These are phyloP conservation scores for Pteronotus mesoamericanus DNA, from an alignment of 2,797 vertebrate genomes.

Conservation along the genomic window DNA sequence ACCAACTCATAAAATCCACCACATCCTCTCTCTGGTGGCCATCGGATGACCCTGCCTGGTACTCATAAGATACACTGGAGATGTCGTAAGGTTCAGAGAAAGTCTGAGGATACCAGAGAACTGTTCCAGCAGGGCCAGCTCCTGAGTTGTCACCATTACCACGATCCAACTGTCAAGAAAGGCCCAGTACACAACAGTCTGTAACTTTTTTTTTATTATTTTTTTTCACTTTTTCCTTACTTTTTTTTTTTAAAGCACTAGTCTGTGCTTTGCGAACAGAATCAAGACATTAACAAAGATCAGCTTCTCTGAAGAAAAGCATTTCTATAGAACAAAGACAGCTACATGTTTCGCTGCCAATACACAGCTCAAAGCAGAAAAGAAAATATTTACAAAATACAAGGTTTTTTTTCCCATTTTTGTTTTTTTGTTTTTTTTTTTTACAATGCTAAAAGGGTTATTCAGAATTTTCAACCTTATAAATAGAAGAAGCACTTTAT, in stretches of 20 bases:
- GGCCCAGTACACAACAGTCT: slow-evolving; percentile 1
- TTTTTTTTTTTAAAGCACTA: slow-evolving; percentile 87
- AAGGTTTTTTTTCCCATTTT: slow-evolving; percentile 79
- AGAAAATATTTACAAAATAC: slow-evolving; percentile 94
- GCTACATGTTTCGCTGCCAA: slow-evolving; percentile 84
- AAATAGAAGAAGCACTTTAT: slow-evolving; percentile 87
- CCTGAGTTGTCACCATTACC: too few species aligned
- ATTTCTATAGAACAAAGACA: slow-evolving; percentile 90
- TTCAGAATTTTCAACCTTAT: slow-evolving; percentile 89
- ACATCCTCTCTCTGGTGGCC: neutral
- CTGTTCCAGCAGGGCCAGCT: too few species aligned
- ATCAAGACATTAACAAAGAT: slow-evolving; percentile 90
- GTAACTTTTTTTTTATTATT: slow-evolving; percentile 81
- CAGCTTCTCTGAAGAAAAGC: slow-evolving; percentile 90
- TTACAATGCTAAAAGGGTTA: slow-evolving; percentile 91
- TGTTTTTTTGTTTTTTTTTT: slow-evolving; percentile 81
- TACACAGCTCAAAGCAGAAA: slow-evolving; percentile 90
- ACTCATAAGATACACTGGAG: neutral
- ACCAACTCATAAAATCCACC: neutral
- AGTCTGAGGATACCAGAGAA: neutral
- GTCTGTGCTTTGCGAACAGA: slow-evolving; percentile 87
- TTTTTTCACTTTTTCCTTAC: slow-evolving; percentile 83
- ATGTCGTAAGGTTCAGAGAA: too few species aligned
- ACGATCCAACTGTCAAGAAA: neutral
- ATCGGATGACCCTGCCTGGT: neutral